phyloP scores from a whole-genome alignment of 2,888 invertebrate species.

The Tipula helvola region DNA sequence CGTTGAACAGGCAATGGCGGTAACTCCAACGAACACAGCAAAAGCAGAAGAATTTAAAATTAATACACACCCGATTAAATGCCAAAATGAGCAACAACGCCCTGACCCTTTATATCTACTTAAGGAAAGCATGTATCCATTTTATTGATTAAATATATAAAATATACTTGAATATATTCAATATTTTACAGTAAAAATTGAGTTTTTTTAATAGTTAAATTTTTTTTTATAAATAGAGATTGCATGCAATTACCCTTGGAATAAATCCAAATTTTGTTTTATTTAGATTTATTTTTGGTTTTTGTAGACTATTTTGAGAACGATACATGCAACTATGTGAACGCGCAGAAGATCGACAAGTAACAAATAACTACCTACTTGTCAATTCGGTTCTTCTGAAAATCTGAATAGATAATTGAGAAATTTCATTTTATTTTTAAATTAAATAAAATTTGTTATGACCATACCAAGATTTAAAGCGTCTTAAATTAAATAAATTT shows the following conservation, averaged over 20 bases:
- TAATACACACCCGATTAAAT: not conserved
- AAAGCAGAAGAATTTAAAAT: not conserved
- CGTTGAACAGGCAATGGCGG: not conserved
- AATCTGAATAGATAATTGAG: not conserved
- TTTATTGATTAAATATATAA: constrained; percentile 6
- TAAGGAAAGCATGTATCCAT: constrained; percentile 10
- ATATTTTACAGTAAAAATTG: not conserved
- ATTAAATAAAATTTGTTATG: not conserved
- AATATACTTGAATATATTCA: not conserved
- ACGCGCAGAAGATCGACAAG: not conserved
- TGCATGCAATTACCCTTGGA: not conserved
- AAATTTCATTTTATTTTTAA: not conserved
- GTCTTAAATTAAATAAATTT: not conserved
- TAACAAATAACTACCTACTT: not conserved
- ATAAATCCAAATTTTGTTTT: not conserved
- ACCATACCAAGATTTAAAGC: not conserved
- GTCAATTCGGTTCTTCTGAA: not conserved
- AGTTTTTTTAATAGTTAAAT: not conserved
- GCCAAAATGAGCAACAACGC: not conserved
- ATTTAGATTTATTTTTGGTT: not conserved
- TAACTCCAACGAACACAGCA: not conserved
- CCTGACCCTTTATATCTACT: not conserved
- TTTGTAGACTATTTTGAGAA: not conserved
- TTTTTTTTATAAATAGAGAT: not conserved
- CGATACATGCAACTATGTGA: not conserved